phyloP scores from a whole-genome alignment of 2,797 vertebrate species.

The Austrolebias charrua region DNA sequence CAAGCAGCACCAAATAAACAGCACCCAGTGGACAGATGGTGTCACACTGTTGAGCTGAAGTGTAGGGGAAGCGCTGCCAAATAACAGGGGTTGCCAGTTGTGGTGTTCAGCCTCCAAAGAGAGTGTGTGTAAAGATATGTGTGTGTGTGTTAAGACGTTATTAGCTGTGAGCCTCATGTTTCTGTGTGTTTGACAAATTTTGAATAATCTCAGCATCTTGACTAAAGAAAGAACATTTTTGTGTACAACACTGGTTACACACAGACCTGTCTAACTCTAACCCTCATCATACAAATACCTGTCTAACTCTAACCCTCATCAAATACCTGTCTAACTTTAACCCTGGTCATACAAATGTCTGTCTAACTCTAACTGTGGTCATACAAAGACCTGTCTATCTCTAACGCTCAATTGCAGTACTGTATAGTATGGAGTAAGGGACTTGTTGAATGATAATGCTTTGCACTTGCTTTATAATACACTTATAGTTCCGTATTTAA shows the following conservation, averaged over 20 bases:
- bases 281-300: no score
- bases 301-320: no score
- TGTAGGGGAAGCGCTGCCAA: slow-evolving; percentile 48
- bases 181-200: slow-evolving; percentile 17
- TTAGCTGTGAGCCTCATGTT: neutral
- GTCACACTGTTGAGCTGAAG: slow-evolving; percentile 56
- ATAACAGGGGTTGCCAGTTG: slow-evolving; percentile 57
- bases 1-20: slow-evolving; percentile 69
- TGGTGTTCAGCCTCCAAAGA: slow-evolving; percentile 36
- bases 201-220: slow-evolving; percentile 24
- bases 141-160: slow-evolving; percentile 1
- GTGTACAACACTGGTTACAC: neutral
- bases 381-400: no score
- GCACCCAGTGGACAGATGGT: slow-evolving; percentile 71
- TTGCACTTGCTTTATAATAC: no score
- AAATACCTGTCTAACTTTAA: no score
- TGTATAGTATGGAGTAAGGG: no score
- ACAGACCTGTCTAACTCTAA: no score
- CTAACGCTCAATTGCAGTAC: no score
- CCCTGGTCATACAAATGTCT: no score
- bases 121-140: slow-evolving; percentile 5
- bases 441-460: no score
- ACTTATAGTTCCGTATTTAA: no score
- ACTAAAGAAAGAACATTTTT: slow-evolving; percentile 13
- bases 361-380: no score